These are phyloP conservation scores for Cephus cinctus DNA, from an alignment of 1,140 invertebrate genomes.

Conservation along the genomic window DNA sequence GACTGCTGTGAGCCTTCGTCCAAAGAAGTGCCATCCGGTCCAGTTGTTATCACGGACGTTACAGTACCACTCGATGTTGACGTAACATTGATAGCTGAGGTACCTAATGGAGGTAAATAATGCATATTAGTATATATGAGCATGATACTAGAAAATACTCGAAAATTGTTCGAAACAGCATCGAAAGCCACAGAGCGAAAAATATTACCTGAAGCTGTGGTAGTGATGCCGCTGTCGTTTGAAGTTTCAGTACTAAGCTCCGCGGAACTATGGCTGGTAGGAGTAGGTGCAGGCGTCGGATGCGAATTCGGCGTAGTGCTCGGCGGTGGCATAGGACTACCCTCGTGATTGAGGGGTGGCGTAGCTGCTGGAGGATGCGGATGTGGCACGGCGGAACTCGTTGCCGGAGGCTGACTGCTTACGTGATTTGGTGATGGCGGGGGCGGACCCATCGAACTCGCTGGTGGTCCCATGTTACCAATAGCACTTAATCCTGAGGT, in stretches of 20 bases:
- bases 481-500: constrained; percentile 45
- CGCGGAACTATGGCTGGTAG: constrained; percentile 42
- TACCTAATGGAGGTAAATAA: constrained; percentile 40
- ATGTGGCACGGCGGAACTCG: constrained; percentile 50
- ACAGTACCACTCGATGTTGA: constrained; percentile 64
- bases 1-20: constrained; percentile 91
- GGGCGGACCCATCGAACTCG: constrained; percentile 54
- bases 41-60: constrained; percentile 83
- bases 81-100: constrained; percentile 48
- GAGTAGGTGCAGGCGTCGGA: constrained; percentile 39
- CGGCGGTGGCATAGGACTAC: constrained; percentile 61
- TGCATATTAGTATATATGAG: neutral
- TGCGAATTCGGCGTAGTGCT: constrained; percentile 63
- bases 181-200: constrained; percentile 33
- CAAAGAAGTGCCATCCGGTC: constrained; percentile 80
- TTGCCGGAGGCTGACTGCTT: constrained; percentile 54
- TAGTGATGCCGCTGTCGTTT: constrained; percentile 62
- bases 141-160: neutral
- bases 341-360: constrained; percentile 56
- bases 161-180: neutral
- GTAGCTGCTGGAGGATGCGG: constrained; percentile 43
- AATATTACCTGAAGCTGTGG: constrained; percentile 55
- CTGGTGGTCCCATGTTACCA: constrained; percentile 51
- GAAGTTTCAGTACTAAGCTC: constrained; percentile 54
- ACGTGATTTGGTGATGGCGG: constrained; percentile 61